These are phyloP conservation scores for Macrotis lagotis DNA, from an alignment of 2,113 vertebrate genomes.

Conservation along the genomic window DNA sequence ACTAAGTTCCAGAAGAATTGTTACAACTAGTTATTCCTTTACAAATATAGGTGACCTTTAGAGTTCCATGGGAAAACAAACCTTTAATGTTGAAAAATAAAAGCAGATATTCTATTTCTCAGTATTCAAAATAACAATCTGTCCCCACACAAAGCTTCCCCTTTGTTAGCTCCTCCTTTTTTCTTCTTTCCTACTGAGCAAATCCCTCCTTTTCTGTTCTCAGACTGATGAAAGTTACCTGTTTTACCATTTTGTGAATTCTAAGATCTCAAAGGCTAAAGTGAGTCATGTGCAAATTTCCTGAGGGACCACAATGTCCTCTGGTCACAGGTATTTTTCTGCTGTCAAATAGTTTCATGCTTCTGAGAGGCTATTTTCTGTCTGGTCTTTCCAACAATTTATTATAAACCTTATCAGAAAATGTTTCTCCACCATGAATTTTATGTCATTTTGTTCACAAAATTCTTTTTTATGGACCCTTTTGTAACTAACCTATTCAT, in stretches of 20 bases:
- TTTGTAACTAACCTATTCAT: neutral
- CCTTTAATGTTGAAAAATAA: slow-evolving; percentile 6
- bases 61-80: neutral
- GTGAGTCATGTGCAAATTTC: neutral
- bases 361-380: neutral
- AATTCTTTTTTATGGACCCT: neutral
- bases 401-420: neutral
- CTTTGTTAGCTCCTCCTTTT: slow-evolving; percentile 19
- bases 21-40: neutral
- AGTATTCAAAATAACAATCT: neutral
- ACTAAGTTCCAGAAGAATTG: slow-evolving; percentile 23
- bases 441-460: neutral
- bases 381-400: neutral
- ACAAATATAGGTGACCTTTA: slow-evolving; percentile 31
- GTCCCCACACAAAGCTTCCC: slow-evolving; percentile 3
- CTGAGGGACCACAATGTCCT: neutral
- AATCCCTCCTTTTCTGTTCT: neutral
- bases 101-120: slow-evolving; percentile 17
- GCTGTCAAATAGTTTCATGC: neutral
- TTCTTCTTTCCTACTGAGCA: neutral
- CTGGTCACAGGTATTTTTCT: neutral
- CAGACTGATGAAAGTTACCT: neutral
- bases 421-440: neutral
- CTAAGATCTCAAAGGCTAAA: neutral
- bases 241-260: neutral